phyloP scores from a whole-genome alignment of 2,797 vertebrate genomes.

The Xerus rutilus region DNA sequence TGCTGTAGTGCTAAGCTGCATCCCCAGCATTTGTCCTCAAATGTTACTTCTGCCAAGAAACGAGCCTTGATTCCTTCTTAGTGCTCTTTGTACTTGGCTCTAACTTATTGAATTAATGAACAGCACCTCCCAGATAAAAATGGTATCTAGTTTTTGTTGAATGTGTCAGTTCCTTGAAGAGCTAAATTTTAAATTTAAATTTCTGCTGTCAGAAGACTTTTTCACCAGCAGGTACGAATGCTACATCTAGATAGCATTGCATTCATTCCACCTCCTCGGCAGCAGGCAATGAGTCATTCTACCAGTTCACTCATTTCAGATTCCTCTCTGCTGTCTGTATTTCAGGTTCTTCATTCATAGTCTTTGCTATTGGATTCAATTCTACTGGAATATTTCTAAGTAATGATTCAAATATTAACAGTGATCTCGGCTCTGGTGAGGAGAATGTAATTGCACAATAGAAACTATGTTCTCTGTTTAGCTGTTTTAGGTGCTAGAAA shows the following conservation, averaged over 20 bases:
- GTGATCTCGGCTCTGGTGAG: not conserved
- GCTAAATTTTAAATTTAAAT: conserved; percentile 33
- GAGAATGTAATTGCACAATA: not conserved
- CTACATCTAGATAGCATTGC: not conserved
- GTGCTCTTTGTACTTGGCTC: not conserved
- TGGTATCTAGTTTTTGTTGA: conserved; percentile 9
- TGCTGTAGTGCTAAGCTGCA: not conserved
- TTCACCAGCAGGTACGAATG: not conserved
- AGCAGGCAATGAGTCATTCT: not conserved
- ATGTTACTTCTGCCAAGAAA: conserved; percentile 4
- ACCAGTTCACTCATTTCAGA: not conserved
- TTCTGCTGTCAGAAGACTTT: conserved; percentile 24
- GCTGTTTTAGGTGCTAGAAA: not conserved
- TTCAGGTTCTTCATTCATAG: not conserved
- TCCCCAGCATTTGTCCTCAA: not conserved
- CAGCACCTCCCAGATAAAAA: not conserved
- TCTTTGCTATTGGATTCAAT: not conserved
- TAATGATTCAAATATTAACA: not conserved
- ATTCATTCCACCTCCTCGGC: not conserved
- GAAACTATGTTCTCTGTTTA: conserved; percentile 6
- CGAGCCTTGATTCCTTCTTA: not conserved
- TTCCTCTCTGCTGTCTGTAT: not conserved
- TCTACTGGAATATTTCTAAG: conserved; percentile 35
- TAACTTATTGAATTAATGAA: not conserved
- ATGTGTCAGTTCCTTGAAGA: conserved; percentile 4